Evolutionary conservation across 2,888 invertebrate genomes (phyloP).

Genomic region (Lamellibrachia satsuma): DNA sequence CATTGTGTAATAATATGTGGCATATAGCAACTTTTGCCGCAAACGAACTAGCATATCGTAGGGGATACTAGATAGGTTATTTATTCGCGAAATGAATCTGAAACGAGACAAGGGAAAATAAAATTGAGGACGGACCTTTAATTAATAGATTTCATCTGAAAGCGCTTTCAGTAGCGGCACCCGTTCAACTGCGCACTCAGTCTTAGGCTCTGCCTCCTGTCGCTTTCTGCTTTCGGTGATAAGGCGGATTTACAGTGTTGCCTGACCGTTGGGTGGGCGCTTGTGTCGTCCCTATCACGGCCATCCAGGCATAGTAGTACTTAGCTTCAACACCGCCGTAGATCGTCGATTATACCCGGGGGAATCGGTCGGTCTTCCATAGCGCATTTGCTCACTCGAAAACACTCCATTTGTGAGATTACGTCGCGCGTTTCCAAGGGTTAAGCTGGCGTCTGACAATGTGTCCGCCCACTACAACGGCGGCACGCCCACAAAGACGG

Average conservation of each 20-base stretch:
- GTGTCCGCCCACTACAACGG: not conserved
- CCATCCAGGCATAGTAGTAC: not conserved
- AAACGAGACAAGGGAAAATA: too few relatives aligned
- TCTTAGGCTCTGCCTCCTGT: not conserved
- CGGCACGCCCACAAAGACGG: not conserved
- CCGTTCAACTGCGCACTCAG: not conserved
- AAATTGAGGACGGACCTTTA: too few relatives aligned
- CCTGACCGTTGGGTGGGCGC: not conserved
- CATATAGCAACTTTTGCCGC: too few relatives aligned
- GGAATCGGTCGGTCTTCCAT: not conserved
- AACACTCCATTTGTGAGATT: constrained; percentile 1
- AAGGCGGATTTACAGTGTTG: not conserved
- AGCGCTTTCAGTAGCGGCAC: not conserved
- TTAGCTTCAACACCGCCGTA: not conserved
- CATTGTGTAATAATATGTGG: too few relatives aligned
- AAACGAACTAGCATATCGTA: too few relatives aligned
- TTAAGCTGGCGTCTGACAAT: not conserved
- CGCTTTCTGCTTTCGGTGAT: not conserved
- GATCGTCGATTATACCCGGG: not conserved
- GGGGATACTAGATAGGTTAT: too few relatives aligned
- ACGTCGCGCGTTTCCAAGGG: not conserved
- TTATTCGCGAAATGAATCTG: too few relatives aligned
- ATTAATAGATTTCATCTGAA: not conserved
- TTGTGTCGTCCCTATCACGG: not conserved
- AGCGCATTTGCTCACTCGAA: not conserved